Evolutionary conservation across 2,113 vertebrate species (phyloP).

Genomic region (Excalfactoria chinensis): DNA sequence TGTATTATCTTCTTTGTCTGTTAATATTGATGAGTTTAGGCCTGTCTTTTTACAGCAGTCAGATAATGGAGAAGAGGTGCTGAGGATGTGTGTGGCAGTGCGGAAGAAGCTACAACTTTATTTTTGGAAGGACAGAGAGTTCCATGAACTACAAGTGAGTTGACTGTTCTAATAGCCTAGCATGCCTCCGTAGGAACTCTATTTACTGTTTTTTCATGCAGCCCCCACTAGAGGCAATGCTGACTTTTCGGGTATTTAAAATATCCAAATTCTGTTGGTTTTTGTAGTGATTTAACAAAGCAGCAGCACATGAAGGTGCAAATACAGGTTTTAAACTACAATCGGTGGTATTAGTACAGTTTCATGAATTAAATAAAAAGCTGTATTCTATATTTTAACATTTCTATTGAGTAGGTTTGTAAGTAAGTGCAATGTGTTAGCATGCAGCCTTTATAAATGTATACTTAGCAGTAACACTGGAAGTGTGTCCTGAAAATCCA

Average conservation of each 20-base stretch:
- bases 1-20: not conserved
- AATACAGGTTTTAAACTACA: not conserved
- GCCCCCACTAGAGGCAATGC: not conserved
- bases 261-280: not conserved
- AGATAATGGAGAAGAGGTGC: conserved; percentile 85
- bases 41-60: conserved; percentile 80
- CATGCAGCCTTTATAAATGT: not conserved
- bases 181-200: not conserved
- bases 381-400: not conserved
- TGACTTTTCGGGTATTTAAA: not conserved
- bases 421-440: not conserved
- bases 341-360: not conserved
- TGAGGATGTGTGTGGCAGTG: conserved; percentile 96
- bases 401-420: not conserved
- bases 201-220: not conserved
- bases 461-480: not conserved
- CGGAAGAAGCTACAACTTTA: conserved; percentile 95
- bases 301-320: not conserved
- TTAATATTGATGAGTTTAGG: not conserved
- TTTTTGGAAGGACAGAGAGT: conserved; percentile 97
- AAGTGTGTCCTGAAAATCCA: not conserved
- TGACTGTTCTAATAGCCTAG: not conserved
- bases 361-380: not conserved
- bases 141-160: conserved; percentile 89
- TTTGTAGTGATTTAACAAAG: not conserved